phyloP scores from a whole-genome alignment of 2,888 invertebrate species.

The Drosophila testacea region DNA sequence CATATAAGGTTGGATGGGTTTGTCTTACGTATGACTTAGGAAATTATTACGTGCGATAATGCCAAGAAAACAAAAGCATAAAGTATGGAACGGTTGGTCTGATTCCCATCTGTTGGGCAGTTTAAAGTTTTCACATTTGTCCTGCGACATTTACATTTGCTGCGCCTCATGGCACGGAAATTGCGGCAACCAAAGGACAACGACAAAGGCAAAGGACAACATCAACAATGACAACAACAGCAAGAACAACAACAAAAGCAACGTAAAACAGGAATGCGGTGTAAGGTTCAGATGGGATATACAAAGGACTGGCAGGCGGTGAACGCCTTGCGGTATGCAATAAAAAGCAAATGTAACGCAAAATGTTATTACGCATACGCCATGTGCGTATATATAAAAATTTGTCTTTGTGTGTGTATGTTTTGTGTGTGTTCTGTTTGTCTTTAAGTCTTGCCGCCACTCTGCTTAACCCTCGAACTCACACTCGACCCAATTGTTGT shows the following conservation, averaged over 20 bases:
- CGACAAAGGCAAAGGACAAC: constrained; percentile 5
- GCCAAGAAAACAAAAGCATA: constrained; percentile 45
- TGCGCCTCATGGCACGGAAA: constrained; percentile 71
- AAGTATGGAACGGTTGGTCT: constrained; percentile 5
- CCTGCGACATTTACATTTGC: constrained; percentile 69
- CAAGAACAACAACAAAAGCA: constrained; percentile 17
- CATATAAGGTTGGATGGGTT: constrained; percentile 17
- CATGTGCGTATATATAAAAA: constrained; percentile 50
- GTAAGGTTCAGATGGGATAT: constrained; percentile 36
- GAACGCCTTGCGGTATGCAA: constrained; percentile 77
- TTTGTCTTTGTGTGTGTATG: constrained; percentile 5
- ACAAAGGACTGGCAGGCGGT: constrained; percentile 37
- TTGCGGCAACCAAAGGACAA: constrained; percentile 58
- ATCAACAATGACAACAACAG: constrained; percentile 4
- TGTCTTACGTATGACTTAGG: constrained; percentile 52
- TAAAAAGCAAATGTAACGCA: constrained; percentile 81
- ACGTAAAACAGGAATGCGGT: constrained; percentile 40
- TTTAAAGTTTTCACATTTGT: constrained; percentile 79
- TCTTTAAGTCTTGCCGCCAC: constrained; percentile 46
- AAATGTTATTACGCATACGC: constrained; percentile 79
- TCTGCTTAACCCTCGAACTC: constrained; percentile 7
- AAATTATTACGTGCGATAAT: constrained; percentile 75
- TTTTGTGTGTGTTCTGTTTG: constrained; percentile 49
- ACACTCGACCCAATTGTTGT: constrained; percentile 1
- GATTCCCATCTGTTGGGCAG: constrained; percentile 63